These are phyloP conservation scores for Platichthys flesus DNA, from an alignment of 2,113 vertebrate genomes.

Conservation along the genomic window DNA sequence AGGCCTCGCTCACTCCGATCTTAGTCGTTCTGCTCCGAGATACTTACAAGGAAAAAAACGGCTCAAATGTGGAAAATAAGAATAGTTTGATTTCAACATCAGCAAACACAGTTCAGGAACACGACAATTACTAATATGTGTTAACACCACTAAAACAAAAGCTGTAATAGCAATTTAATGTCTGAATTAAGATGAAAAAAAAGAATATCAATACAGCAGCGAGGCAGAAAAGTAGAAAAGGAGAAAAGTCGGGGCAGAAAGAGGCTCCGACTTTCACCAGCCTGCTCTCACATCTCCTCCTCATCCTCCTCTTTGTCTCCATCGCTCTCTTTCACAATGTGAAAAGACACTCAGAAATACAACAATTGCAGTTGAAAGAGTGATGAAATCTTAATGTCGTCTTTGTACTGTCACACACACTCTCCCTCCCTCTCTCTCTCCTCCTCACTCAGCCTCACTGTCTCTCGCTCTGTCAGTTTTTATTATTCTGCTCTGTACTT, in stretches of 20 bases:
- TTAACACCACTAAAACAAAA: too few species aligned
- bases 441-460: constrained; percentile 10
- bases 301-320: constrained; percentile 25
- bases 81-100: too few species aligned
- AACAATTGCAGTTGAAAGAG: constrained; percentile 57
- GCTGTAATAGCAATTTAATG: not conserved
- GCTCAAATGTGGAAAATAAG: too few species aligned
- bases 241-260: not conserved
- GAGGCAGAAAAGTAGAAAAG: not conserved
- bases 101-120: too few species aligned
- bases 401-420: constrained; percentile 59
- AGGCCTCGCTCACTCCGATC: not conserved
- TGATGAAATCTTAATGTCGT: constrained; percentile 61
- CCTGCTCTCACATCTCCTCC: not conserved
- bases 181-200: not conserved
- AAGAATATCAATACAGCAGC: not conserved
- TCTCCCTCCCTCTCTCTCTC: constrained; percentile 10
- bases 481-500: constrained; percentile 11
- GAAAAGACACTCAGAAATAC: constrained; percentile 55
- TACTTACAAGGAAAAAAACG: not conserved
- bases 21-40: not conserved
- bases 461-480: constrained; percentile 28
- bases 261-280: not conserved
- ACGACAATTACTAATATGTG: too few species aligned
- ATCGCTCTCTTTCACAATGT: constrained; percentile 47